phyloP scores from a whole-genome alignment of 2,113 vertebrate genomes.

The Phaetusa simplex region DNA sequence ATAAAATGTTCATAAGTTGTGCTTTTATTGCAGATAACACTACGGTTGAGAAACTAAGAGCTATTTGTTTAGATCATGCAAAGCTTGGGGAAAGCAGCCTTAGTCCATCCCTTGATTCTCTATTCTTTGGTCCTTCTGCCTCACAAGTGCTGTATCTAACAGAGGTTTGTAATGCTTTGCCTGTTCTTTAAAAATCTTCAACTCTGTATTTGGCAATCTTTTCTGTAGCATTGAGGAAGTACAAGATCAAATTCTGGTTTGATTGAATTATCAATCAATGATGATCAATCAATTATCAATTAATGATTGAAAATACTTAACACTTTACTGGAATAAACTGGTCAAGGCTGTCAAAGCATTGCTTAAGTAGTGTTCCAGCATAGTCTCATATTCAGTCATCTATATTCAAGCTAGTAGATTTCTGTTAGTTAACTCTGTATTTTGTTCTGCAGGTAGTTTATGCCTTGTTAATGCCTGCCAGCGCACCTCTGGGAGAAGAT shows the following conservation, averaged over 20 bases:
- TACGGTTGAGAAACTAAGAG: conserved; percentile 95
- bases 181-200: neutral
- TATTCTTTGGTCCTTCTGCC: conserved; percentile 97
- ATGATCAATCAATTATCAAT: neutral
- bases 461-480: conserved; percentile 98
- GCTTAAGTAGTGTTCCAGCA: neutral
- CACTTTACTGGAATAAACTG: neutral
- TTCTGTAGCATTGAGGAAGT: neutral
- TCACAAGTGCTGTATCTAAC: conserved; percentile 99
- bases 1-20: neutral
- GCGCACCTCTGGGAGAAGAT: conserved; percentile 94
- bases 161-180: conserved; percentile 82
- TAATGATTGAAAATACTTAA: neutral
- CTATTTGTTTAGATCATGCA: conserved; percentile 96
- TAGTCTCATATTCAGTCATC: neutral
- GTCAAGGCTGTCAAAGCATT: neutral
- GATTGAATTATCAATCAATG: neutral
- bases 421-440: neutral
- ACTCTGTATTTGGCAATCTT: neutral
- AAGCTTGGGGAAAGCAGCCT: conserved; percentile 98
- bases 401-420: neutral
- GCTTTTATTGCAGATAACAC: conserved; percentile 87
- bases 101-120: conserved; percentile 94
- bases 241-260: neutral
- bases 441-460: conserved; percentile 88